These are phyloP conservation scores for Tachysurus fulvidraco DNA, from an alignment of 2,113 vertebrate genomes.

Conservation along the genomic window DNA sequence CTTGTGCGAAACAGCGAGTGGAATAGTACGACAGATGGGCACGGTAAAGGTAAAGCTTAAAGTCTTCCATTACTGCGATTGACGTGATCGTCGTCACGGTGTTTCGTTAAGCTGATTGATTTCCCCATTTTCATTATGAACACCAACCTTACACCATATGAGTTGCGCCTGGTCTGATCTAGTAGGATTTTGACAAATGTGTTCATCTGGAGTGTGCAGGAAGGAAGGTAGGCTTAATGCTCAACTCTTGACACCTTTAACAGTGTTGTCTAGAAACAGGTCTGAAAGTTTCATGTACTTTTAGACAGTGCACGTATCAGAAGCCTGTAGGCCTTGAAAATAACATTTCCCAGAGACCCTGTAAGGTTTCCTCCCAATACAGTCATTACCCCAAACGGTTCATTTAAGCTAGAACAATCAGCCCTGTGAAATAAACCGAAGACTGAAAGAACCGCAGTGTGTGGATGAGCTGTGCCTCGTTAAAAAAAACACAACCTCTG, in stretches of 20 bases:
- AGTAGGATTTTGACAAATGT: background rate
- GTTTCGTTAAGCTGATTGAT: background rate
- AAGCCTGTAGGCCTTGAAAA: background rate
- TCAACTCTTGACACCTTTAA: background rate
- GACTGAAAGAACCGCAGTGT: background rate
- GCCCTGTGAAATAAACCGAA: background rate
- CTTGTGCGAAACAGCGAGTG: slow-evolving; percentile 1
- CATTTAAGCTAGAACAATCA: background rate
- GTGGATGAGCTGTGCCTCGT: background rate
- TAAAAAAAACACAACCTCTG: slow-evolving; percentile 42
- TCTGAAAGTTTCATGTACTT: background rate
- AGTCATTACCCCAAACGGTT: background rate
- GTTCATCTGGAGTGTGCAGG: too few species aligned
- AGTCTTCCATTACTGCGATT: background rate
- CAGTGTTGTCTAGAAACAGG: too few species aligned
- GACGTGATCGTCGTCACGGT: background rate
- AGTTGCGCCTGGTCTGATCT: background rate
- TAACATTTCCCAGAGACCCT: background rate
- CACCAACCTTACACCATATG: background rate
- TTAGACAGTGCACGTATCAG: background rate
- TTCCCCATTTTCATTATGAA: background rate
- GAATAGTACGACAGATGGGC: background rate
- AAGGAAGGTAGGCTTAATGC: background rate
- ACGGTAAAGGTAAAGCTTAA: background rate
- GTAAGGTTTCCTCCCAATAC: background rate